Base-by-base conservation (phyloP, 2,113 vertebrate genomes). In the Zapus hudsonius region DNA sequence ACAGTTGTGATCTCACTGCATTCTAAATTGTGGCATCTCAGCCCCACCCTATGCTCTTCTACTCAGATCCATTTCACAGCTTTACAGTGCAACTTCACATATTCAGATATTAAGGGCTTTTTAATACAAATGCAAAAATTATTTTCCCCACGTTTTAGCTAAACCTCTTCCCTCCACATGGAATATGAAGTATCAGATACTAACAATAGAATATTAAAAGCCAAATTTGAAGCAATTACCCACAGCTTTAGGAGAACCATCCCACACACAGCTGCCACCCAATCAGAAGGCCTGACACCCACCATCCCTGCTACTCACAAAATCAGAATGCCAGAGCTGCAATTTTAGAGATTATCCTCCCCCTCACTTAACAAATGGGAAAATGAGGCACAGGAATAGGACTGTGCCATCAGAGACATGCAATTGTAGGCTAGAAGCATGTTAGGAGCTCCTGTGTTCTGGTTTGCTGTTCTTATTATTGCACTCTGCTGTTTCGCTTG, bases 161-260 rank as follows among this genome's bases (percentile, higher is more conserved):
- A 93, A 97, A 89, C 88, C 80, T 90, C 66, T 95, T 95, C 23
- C 27, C 69, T 93, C 79, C 40, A 93, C 85, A 78, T 82, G 66
- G 96, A 96, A 95, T 93, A 91, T 63, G 94, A 96, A 96, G 74
- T 84, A 94, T 95, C 92, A 95, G 85, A 95, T 93, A 85, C 96
- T 95, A 96, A 97, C 94, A 97, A 95, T 92, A 96, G 96, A 88
- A 92, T 93, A 96, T 96, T 94, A 95, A 97, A 96, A 96, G 92
- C 90, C 96, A 96, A 38, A 93, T 95, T 85, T 66, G 83, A 93
- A 93, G 87, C 95, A 96, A 96, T 97, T 96, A 95, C 85, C 95
- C 92, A 89, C 92, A 96, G 96, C 88, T 95, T 93, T 96, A 72
- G 82, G 82, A 94, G 92, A 95, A 93, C 94, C 95, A 82, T 86